phyloP scores from a whole-genome alignment of 2,888 invertebrate genomes.

The Unio pictorum region DNA sequence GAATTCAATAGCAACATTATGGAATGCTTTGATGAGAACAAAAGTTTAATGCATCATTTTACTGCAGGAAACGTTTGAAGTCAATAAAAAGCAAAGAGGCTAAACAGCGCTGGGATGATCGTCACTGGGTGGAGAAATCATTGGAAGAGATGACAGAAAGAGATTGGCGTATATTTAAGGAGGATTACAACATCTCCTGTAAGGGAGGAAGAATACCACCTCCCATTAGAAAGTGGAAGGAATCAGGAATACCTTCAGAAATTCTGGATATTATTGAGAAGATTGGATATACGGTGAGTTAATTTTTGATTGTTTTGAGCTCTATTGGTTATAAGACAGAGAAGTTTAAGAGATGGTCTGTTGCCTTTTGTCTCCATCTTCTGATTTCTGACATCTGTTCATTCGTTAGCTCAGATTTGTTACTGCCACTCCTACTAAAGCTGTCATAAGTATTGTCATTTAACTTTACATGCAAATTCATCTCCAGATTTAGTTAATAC shows the following conservation, averaged over 20 bases:
- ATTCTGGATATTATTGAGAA: slow-evolving; percentile 93
- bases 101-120: slow-evolving; percentile 98
- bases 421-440: no score
- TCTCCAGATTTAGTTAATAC: no score
- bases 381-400: no score
- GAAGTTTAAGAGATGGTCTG: not conserved
- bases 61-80: slow-evolving; percentile 79
- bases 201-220: slow-evolving; percentile 98
- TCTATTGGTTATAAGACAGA: not conserved
- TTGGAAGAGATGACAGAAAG: slow-evolving; percentile 97
- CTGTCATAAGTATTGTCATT: no score
- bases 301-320: not conserved
- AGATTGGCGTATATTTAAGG: slow-evolving; percentile 99
- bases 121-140: slow-evolving; percentile 98
- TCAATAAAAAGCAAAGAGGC: slow-evolving; percentile 96
- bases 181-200: slow-evolving; percentile 98
- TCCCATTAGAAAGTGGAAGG: slow-evolving; percentile 95
- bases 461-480: no score
- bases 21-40: no score
- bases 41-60: not conserved
- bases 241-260: slow-evolving; percentile 88
- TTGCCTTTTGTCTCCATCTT: no score
- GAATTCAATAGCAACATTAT: no score
- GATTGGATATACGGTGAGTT: slow-evolving; percentile 86
- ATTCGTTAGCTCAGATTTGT: no score